Evolutionary conservation across 2,888 invertebrate species (phyloP).

Genomic region (Panorpa germanica): DNA sequence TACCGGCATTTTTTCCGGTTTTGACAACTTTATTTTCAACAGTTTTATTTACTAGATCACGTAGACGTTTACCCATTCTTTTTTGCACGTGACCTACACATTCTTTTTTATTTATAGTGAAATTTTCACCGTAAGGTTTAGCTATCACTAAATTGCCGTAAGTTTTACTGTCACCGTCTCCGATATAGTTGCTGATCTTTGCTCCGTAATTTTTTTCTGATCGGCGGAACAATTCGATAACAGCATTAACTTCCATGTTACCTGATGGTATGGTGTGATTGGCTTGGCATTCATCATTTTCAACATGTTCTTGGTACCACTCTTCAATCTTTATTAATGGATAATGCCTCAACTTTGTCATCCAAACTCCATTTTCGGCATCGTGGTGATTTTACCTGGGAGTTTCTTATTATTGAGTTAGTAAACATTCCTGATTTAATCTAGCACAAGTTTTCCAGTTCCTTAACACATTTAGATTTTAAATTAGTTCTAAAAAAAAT

Average conservation of each 20-base stretch:
- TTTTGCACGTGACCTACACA: slow-evolving; percentile 13
- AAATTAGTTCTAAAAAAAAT: too few species aligned
- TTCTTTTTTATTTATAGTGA: slow-evolving; percentile 12
- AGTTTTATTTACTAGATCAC: slow-evolving; percentile 12
- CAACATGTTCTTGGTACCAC: slow-evolving; percentile 13
- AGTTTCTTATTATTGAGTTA: too few species aligned
- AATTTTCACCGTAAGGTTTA: slow-evolving; percentile 13
- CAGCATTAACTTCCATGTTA: slow-evolving; percentile 13
- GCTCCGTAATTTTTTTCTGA: slow-evolving; percentile 11
- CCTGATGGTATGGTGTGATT: slow-evolving; percentile 11
- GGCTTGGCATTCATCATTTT: too few species aligned
- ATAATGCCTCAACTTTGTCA: too few species aligned
- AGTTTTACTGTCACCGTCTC: slow-evolving; percentile 11
- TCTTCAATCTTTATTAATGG: too few species aligned
- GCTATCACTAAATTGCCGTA: slow-evolving; percentile 8
- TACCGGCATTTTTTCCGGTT: slow-evolving; percentile 11
- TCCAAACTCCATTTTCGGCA: too few species aligned
- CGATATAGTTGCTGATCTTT: slow-evolving; percentile 12
- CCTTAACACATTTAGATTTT: too few species aligned
- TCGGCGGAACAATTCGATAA: slow-evolving; percentile 12
- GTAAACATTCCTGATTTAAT: too few species aligned
- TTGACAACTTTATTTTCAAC: slow-evolving; percentile 10
- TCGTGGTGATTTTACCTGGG: too few species aligned
- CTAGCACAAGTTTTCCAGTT: too few species aligned
- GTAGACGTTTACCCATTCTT: slow-evolving; percentile 13